phyloP scores from a whole-genome alignment of 2,888 invertebrate genomes.

The Trissolcus brochymenae region DNA sequence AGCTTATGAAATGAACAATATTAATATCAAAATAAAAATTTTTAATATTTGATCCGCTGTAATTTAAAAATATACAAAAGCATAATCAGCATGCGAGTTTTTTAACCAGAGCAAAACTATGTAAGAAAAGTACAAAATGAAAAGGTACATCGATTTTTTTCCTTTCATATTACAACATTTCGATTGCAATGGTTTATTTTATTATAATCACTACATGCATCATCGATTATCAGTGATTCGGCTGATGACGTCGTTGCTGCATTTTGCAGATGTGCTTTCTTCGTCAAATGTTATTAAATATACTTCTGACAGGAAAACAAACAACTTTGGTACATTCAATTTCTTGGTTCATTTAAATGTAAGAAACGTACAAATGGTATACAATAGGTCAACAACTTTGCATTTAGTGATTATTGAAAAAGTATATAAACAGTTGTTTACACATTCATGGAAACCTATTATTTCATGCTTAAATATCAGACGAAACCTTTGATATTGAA shows the following conservation, averaged over 20 bases:
- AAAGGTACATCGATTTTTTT: constrained; percentile 46
- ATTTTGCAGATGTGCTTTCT: constrained; percentile 17
- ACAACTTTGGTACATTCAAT: constrained; percentile 22
- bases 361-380: constrained; percentile 49
- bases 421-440: constrained; percentile 42
- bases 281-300: constrained; percentile 11
- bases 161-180: constrained; percentile 25
- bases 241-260: constrained; percentile 53
- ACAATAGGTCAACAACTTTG: constrained; percentile 48
- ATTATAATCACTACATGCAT: constrained; percentile 53
- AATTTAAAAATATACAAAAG: not conserved
- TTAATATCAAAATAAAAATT: too few relatives aligned
- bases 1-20: too few relatives aligned
- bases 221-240: constrained; percentile 47
- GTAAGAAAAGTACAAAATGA: constrained; percentile 66
- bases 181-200: constrained; percentile 42
- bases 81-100: not conserved
- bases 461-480: constrained; percentile 7
- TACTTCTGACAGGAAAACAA: constrained; percentile 32
- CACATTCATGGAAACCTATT: constrained; percentile 27
- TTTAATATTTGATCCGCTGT: not conserved
- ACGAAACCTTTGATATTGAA: constrained; percentile 21
- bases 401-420: constrained; percentile 30
- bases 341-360: constrained; percentile 33
- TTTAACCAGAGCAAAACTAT: constrained; percentile 43